phyloP scores from a whole-genome alignment of 2,888 invertebrate genomes.

The Eupithecia centaureata region DNA sequence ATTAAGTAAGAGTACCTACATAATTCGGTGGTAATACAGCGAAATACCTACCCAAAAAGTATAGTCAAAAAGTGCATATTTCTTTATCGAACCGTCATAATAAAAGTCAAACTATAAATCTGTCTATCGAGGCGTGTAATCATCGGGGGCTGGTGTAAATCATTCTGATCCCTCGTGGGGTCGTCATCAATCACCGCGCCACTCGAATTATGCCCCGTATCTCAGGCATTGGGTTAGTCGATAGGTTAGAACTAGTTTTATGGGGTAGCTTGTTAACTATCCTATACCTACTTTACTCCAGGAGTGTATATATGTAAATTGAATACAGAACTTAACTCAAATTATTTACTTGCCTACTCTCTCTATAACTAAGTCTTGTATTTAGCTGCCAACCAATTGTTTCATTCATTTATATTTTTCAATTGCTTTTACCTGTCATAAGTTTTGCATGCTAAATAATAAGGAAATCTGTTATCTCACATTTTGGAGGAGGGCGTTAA shows the following conservation, averaged over 20 bases:
- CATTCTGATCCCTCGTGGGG: conserved; percentile 50
- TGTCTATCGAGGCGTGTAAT: conserved; percentile 43
- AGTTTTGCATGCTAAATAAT: too few relatives aligned
- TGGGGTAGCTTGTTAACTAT: background rate
- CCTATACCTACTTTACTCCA: too few relatives aligned
- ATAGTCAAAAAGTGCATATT: background rate
- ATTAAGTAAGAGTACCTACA: too few relatives aligned
- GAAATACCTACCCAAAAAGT: background rate
- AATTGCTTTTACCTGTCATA: too few relatives aligned
- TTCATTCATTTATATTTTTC: too few relatives aligned
- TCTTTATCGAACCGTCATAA: background rate
- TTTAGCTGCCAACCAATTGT: too few relatives aligned
- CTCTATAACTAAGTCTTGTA: too few relatives aligned
- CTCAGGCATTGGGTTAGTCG: conserved; percentile 1
- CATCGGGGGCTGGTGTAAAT: conserved; percentile 54
- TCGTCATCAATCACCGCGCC: conserved; percentile 57
- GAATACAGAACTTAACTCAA: too few relatives aligned
- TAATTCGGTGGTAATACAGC: background rate
- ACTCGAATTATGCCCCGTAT: conserved; percentile 38
- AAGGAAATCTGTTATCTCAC: too few relatives aligned
- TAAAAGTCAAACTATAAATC: conserved; percentile 21
- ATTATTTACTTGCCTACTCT: too few relatives aligned
- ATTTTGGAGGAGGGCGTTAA: too few relatives aligned
- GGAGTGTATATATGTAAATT: too few relatives aligned
- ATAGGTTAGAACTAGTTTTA: background rate